Evolutionary conservation across 2,797 vertebrate species (phyloP), one percentile per base, ranked within the genome.

Genomic region (Falco novaeseelandiae): DNA sequence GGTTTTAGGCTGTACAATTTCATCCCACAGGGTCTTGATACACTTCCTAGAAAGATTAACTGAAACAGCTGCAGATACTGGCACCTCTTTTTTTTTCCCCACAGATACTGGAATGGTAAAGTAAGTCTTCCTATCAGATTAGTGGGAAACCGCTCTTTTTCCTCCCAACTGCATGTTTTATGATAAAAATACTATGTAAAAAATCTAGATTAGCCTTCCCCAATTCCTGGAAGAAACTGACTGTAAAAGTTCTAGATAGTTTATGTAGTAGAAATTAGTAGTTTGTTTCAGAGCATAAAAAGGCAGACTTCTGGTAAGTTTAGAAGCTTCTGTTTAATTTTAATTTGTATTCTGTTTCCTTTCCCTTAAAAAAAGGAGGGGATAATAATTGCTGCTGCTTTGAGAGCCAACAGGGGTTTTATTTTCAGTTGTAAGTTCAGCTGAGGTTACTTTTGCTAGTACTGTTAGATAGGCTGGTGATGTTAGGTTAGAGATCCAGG

Each of bases 81-180:
- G 4, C 54, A 54, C 32, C 46, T 76, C 32, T 23, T 0, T 23
- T 38, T 38, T 0, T 59, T 63, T 77, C 1, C 1, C 67, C 20
- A 7, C 34, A 30, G 26, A 11, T 46, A 30, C 1, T 52, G 14
- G 19, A 11, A 16, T 26, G 29, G 10, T 36, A 17, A 63, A 71
- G 14, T 54, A 52, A 63, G 7, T 30, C 19, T 55, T 78, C 61
- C 36, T 67, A 9, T 48, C 7, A 55, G 54, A 38, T 49, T 18
- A 65, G 11, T 32, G 18, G 66, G 25, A 59, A 55, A 8, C 9
- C 8, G 2, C 3, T 27, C 25, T 81, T 62, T 62, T 55, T 80
- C 27, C 36, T 65, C 36, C 42, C 38, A 72, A 2, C 44, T 69
- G 29, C 13, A 2, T 48, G 32, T 63, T 52, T 83, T 27, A 23